Conservation (phyloP, 2,113 vertebrate species). For the Spheniscus mendiculus region DNA sequence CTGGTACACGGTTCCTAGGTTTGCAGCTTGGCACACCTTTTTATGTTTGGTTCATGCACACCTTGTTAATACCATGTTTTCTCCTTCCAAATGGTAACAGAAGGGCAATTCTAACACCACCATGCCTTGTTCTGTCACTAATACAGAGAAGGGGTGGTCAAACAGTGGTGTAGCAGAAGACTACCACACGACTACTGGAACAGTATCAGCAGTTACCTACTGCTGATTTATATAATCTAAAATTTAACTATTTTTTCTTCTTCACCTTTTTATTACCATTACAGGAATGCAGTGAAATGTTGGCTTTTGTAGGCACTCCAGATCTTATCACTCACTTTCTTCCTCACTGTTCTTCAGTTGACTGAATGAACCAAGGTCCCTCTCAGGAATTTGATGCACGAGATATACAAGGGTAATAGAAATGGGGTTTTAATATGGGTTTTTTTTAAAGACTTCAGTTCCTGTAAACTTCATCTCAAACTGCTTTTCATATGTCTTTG, state of each 20-base stretch:
- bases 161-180: background rate
- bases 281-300: background rate
- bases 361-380: background rate
- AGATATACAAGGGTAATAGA: background rate
- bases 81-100: background rate
- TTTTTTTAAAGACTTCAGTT: background rate
- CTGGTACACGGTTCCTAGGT: background rate
- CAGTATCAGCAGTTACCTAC: background rate
- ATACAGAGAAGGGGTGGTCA: background rate
- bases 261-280: background rate
- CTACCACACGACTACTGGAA: background rate
- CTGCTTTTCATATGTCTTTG: background rate
- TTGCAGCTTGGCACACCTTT: background rate
- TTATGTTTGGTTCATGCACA: background rate
- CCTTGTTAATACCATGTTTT: background rate
- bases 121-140: background rate
- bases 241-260: background rate
- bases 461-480: background rate
- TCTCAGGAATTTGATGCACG: background rate
- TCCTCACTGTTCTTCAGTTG: background rate
- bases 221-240: background rate
- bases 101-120: background rate
- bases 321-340: background rate
- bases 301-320: background rate
- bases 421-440: fast-evolving